These are phyloP conservation scores for Nyctibius grandis DNA, from an alignment of 2,797 vertebrate species.

Conservation along the genomic window DNA sequence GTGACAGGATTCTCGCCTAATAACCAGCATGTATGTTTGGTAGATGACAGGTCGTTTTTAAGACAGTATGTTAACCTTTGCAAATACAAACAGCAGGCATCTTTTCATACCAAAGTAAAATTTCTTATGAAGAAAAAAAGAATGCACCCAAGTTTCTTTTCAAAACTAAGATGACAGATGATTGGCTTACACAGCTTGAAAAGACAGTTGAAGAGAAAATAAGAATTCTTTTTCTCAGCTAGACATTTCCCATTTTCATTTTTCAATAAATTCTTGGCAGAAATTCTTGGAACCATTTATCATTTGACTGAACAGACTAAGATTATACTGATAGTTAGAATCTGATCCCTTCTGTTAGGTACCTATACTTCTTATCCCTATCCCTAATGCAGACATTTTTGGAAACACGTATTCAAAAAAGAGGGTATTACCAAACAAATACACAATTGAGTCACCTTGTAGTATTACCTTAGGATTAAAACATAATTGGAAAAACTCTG, in stretches of 20 bases:
- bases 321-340: neutral
- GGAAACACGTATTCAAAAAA: neutral
- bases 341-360: neutral
- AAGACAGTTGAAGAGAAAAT: neutral
- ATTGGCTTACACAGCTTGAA: neutral
- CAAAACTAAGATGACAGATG: neutral
- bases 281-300: neutral
- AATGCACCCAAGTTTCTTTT: neutral
- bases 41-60: neutral
- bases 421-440: neutral
- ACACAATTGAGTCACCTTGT: neutral
- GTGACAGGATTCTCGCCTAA: neutral
- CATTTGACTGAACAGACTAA: neutral
- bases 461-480: neutral
- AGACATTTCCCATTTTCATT: conserved; percentile 11
- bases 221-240: neutral
- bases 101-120: neutral
- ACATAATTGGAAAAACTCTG: neutral
- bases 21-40: neutral
- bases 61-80: neutral
- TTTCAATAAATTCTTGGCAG: conserved; percentile 9
- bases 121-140: neutral
- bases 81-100: neutral
- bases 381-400: neutral
- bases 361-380: neutral